Conservation (phyloP, 2,113 vertebrate genomes). For the Tupaia tana region DNA sequence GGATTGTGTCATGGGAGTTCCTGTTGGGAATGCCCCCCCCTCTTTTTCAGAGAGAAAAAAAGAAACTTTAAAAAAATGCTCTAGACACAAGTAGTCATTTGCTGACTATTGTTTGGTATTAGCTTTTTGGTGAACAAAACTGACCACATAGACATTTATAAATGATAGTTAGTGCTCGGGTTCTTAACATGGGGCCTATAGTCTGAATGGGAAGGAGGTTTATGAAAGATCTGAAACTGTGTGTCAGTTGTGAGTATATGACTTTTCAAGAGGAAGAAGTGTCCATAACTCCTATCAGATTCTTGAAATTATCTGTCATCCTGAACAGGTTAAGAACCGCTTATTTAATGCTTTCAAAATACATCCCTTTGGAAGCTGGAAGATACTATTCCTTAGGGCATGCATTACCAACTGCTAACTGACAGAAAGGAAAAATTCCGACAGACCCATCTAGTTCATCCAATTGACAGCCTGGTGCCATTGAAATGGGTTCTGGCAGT, state of each 20-base stretch:
- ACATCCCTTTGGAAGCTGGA: background rate
- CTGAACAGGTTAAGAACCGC: background rate
- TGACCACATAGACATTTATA: background rate
- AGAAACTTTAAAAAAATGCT: background rate
- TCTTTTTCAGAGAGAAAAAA: too few species aligned
- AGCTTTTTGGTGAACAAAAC: background rate
- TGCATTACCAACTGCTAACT: background rate
- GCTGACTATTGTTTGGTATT: background rate
- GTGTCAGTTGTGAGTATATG: background rate
- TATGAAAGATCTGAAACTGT: background rate
- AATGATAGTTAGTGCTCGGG: background rate
- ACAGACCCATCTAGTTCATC: background rate
- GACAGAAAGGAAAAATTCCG: background rate
- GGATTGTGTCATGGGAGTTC: too few species aligned
- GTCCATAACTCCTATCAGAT: background rate
- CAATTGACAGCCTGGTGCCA: background rate
- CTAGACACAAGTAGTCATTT: background rate
- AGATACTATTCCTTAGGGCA: conserved; percentile 24
- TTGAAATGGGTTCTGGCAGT: background rate
- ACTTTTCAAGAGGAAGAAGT: background rate
- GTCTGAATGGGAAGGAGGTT: background rate
- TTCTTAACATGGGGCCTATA: background rate
- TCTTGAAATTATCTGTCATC: background rate
- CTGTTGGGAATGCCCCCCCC: too few species aligned
- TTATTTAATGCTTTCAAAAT: conserved; percentile 12